Base-by-base conservation (phyloP, 1,140 invertebrate species). In the Heliothis subflexa region DNA sequence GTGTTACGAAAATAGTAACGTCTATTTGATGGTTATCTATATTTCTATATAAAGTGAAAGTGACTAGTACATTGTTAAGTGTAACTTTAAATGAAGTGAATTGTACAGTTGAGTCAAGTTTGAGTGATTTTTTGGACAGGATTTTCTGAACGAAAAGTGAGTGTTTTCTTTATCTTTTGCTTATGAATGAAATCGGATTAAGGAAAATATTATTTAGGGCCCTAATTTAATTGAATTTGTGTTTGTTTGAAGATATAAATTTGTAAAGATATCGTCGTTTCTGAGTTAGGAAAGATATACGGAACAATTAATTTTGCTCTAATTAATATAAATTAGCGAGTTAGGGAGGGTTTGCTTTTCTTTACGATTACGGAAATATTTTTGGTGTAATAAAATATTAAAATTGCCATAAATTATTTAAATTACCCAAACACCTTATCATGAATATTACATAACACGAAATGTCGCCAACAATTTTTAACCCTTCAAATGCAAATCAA, bases 1-100 rank as follows among this genome's bases (percentile, higher is more conserved):
- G 62, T 71, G 57, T 80, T 80, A 87, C 86, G 86, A 86, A 87
- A 88, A 88, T 88, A 88, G 84, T 86, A 78, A 82, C 79, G 82
- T 82, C 54, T 66, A 78, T 68, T 55, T 21, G 16, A 66, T 50
- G 33, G 25, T 55, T 77, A 68, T 68, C 62, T 68, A 68, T 68
- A 77, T 55, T 77, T 47, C 50, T 66, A 16, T 47, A 1, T 10
- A 18, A 75, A 64, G 74, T 77, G 74, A 66, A 66, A 77, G 74
- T 77, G 74, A 66, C 62, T 66, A 16, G 49, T 64, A 68, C 62
- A 55, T 77, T 77, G 74, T 77, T 77, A 0, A 77, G 74, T 77
- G 74, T 57, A 68, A 55, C 62, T 68, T 66, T 77, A n/a, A 18
- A 40, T 73, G 12, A 59, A 61, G 55, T 73, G 71, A 72, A 57